phyloP scores from a whole-genome alignment of 2,797 vertebrate species.

The Poeciliopsis infans region DNA sequence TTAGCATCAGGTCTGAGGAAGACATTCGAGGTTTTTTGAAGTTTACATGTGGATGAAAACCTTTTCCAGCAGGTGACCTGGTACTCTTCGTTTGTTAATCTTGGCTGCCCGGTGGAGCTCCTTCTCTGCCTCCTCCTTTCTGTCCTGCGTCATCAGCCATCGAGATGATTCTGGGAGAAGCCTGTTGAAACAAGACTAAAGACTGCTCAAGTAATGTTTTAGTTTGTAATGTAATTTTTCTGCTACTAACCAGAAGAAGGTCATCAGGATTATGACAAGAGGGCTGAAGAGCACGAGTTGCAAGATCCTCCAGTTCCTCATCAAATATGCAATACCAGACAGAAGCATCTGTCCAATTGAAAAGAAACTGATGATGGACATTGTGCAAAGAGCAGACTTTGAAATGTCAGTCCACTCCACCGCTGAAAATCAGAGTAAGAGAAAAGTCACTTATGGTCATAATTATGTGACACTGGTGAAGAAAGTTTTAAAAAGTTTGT shows the following conservation, averaged over 20 bases:
- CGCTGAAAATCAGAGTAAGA: conserved; percentile 62
- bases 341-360: conserved; percentile 80
- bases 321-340: conserved; percentile 80
- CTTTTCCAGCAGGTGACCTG: conserved; percentile 79
- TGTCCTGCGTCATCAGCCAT: conserved; percentile 87
- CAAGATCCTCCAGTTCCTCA: conserved; percentile 86
- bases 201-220: not conserved
- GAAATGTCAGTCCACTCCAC: conserved; percentile 87
- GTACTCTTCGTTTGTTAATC: conserved; percentile 76
- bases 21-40: not conserved
- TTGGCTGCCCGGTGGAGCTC: conserved; percentile 81
- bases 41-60: conserved; percentile 59
- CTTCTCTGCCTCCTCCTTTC: conserved; percentile 77
- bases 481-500: not conserved
- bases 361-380: conserved; percentile 55
- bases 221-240: not conserved
- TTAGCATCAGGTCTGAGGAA: not conserved
- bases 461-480: not conserved
- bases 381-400: conserved; percentile 78
- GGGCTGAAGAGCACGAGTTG: conserved; percentile 80
- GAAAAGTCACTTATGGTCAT: not conserved
- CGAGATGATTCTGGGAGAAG: conserved; percentile 87
- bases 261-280: conserved; percentile 66
- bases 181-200: conserved; percentile 61
- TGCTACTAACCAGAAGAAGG: conserved; percentile 80